Evolutionary conservation across 2,888 invertebrate genomes (phyloP).

Genomic region (Rapana venosa): DNA sequence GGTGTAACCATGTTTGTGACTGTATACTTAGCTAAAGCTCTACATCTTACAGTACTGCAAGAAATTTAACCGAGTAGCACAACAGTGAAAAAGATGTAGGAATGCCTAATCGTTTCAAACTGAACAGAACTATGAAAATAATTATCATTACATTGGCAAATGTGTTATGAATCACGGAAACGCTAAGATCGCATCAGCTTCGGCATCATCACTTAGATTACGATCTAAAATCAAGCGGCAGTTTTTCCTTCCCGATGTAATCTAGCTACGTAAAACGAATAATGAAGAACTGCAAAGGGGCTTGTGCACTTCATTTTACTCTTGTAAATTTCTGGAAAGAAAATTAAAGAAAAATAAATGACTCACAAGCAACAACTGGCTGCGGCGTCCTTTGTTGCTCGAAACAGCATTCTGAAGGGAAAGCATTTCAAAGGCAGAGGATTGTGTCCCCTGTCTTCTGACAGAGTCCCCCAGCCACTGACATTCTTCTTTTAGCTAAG

Average conservation of each 20-base stretch:
- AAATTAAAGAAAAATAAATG: not conserved
- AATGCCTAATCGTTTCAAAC: too few relatives aligned
- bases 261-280: not conserved
- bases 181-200: not conserved
- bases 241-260: not conserved
- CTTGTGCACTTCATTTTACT: too few relatives aligned
- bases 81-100: too few relatives aligned
- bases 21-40: too few relatives aligned
- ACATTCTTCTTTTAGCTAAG: not conserved
- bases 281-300: not conserved
- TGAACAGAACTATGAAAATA: too few relatives aligned
- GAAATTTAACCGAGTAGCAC: too few relatives aligned
- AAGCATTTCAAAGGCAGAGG: not conserved
- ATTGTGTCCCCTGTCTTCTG: not conserved
- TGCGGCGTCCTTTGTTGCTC: conserved; percentile 10
- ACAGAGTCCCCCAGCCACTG: not conserved
- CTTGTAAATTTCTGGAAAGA: not conserved
- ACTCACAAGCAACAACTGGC: not conserved
- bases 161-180: too few relatives aligned
- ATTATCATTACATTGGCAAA: too few relatives aligned
- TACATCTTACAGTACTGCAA: too few relatives aligned
- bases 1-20: too few relatives aligned
- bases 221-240: not conserved
- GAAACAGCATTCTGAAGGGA: not conserved
- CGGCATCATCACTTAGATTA: not conserved